Evolutionary conservation across 2,113 vertebrate species (phyloP).

Genomic region (Prinia subflava): DNA sequence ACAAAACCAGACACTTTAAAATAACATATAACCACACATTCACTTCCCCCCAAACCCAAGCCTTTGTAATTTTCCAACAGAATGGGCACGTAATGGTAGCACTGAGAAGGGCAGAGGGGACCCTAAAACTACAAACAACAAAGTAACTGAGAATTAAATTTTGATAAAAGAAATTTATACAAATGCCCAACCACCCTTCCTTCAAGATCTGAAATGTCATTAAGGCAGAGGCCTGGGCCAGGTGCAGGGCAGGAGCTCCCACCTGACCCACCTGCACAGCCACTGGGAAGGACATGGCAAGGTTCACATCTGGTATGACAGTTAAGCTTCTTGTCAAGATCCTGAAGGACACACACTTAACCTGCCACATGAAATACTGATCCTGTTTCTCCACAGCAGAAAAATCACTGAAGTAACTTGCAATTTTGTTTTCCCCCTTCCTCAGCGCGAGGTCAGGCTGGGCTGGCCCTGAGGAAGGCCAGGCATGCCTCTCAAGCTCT

Average conservation of each 20-base stretch:
- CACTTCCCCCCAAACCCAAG: neutral
- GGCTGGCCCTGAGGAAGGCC: neutral
- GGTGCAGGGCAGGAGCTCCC: neutral
- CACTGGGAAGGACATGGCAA: neutral
- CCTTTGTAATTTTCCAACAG: neutral
- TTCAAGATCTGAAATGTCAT: neutral
- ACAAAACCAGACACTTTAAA: neutral
- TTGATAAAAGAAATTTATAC: neutral
- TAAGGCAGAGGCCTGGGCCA: neutral
- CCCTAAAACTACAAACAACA: neutral
- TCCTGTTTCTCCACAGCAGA: neutral
- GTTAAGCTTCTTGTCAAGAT: neutral
- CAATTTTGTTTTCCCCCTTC: neutral
- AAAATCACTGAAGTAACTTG: neutral
- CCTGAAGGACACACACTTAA: neutral
- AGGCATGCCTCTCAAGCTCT: neutral
- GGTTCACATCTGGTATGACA: neutral
- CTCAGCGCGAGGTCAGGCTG: neutral
- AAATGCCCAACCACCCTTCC: neutral
- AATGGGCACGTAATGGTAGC: accelerated
- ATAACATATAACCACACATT: neutral
- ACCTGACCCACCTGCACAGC: neutral
- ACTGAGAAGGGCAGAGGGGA: neutral
- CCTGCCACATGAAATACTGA: neutral
- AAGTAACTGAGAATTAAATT: neutral